Percentiles rank a stretch among this genome's conserved stretches.
phyloP scores from a whole-genome alignment of 92 coral and sea anemone species.

The Zoanthus gigantus region DNA sequence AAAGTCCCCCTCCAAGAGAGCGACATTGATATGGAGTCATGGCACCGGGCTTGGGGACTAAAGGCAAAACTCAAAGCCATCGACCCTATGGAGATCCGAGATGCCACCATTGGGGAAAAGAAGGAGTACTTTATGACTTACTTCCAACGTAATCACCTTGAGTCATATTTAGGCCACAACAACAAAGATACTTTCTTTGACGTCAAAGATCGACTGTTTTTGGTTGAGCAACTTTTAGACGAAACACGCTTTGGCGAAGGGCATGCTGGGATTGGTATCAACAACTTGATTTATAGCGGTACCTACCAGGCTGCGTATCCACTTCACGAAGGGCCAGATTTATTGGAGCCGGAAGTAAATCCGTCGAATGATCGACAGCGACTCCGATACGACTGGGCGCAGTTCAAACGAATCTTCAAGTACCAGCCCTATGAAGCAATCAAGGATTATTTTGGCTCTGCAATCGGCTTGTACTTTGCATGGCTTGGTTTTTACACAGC shows the following conservation, averaged over 20 bases:
- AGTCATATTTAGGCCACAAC: constrained; percentile 57
- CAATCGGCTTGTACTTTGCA: constrained; percentile 83
- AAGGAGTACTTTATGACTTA: constrained; percentile 81
- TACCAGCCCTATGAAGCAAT: constrained; percentile 88
- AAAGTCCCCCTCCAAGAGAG: constrained; percentile 83
- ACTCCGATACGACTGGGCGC: constrained; percentile 88
- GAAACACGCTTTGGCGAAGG: constrained; percentile 77
- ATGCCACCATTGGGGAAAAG: constrained; percentile 61
- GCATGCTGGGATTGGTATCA: constrained; percentile 72
- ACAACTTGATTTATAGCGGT: constrained; percentile 73
- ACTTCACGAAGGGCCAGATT: constrained; percentile 80
- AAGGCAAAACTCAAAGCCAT: constrained; percentile 50
- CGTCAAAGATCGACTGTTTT: constrained; percentile 63
- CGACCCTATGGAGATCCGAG: constrained; percentile 75
- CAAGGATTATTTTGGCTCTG: constrained; percentile 90
- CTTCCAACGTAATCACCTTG: constrained; percentile 62
- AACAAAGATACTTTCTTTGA: constrained; percentile 70
- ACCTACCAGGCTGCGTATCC: constrained; percentile 74
- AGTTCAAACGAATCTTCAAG: constrained; percentile 80
- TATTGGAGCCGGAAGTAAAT: constrained; percentile 55
- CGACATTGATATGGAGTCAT: constrained; percentile 68
- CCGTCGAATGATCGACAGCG: constrained; percentile 84
- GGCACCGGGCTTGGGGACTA: constrained; percentile 51
- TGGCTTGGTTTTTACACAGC: constrained; percentile 96
- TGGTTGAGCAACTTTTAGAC: constrained; percentile 71